phyloP scores from a whole-genome alignment of 2,113 vertebrate species.

The Edolisoma coerulescens region DNA sequence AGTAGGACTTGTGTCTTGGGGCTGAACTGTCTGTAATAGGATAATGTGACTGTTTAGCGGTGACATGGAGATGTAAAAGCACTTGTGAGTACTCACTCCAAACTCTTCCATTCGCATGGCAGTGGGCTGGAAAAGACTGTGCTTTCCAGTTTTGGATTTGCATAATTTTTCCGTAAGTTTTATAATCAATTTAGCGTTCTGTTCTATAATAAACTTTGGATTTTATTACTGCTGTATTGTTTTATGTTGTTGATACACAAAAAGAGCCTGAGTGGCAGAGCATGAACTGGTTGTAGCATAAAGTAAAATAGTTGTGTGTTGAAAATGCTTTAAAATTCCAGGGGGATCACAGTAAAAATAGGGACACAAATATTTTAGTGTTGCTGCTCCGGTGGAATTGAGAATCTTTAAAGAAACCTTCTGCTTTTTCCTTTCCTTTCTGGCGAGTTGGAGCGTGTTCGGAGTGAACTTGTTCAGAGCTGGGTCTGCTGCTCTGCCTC shows the following conservation, averaged over 20 bases:
- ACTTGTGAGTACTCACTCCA: background rate
- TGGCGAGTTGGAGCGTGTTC: background rate
- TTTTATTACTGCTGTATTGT: background rate
- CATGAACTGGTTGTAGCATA: background rate
- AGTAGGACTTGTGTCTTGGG: accelerated
- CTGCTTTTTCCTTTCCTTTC: background rate
- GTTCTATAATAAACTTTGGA: background rate
- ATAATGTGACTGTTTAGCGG: background rate
- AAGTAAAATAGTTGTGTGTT: background rate
- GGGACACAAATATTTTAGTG: background rate
- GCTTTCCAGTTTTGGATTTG: background rate
- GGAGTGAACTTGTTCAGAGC: accelerated
- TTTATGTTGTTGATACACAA: background rate
- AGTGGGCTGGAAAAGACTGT: background rate
- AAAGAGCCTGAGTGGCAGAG: background rate
- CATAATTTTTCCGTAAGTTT: background rate
- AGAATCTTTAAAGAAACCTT: background rate
- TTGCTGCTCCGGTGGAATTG: background rate
- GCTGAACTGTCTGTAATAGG: background rate
- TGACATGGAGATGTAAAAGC: background rate
- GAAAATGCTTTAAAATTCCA: background rate
- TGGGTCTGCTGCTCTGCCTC: accelerated
- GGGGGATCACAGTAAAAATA: background rate
- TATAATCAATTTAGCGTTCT: background rate
- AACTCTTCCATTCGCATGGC: accelerated